Base-by-base conservation (phyloP, 1,140 invertebrate genomes). In the Drosophila nikananu region DNA sequence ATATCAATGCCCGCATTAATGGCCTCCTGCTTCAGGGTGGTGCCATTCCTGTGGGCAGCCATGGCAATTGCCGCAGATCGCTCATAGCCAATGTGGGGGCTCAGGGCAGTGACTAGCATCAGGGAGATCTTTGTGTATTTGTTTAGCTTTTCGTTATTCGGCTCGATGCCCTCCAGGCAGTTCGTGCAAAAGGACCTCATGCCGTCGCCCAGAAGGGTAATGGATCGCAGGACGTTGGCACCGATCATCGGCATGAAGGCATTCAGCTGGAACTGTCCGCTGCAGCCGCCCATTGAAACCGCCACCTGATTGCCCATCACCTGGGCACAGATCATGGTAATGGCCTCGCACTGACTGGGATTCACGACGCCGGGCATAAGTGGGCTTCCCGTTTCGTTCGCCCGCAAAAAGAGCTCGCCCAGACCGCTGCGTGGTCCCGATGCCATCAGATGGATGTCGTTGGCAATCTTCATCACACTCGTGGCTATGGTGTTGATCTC, bases 321-420 rank as follows among this genome's bases (percentile, higher is more conserved):
- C 94, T 99, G 99, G 37, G 98, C 97, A 41, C 97, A 97, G 5
- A 99, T 96, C 99, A 99, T 99, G 1, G 99, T 99, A 15, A 99
- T 94, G 0, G 98, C 96, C 94, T 99, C 99, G 93, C 99, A 99
- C 92, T 99, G 99, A 0, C 99, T 99, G 37, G 99, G 99, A 94
- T 99, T 99, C 2, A 99, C 98, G 94, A 99, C 99, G 3, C 98
- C 99, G 44, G 99, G 99, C 99, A 99, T 99, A 74, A 99, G 99
- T 12, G 98, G 99, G 83, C 97, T 98, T 9, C 99, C 99, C 3
- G 99, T 98, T 93, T 99, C 99, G 93, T 99, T 99, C 94, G 99
- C 98, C 0, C 99, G 99, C 25, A 99, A 94, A 23, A 94, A 94
- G 0, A 99, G 93, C 94, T 99, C 99, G n/a, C 97, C 99, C 0